These are phyloP conservation scores for Corvus moneduloides DNA, from an alignment of 2,113 vertebrate genomes.

Conservation along the genomic window DNA sequence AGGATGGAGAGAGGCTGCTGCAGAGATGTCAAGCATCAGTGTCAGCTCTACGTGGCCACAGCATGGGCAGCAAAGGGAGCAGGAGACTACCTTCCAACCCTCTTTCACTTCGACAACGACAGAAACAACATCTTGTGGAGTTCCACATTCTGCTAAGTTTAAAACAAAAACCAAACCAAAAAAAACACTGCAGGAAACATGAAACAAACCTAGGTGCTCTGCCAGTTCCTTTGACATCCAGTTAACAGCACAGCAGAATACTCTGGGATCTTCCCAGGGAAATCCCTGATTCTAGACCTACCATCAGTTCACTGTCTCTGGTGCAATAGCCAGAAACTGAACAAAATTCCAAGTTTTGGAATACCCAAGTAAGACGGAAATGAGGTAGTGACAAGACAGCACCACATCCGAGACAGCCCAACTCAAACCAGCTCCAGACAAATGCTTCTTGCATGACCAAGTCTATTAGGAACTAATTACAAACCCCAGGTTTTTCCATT, in stretches of 20 bases:
- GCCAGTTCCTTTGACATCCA: not conserved
- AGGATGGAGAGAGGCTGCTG: slow-evolving; percentile 53
- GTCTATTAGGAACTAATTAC: not conserved
- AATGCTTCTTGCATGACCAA: accelerated
- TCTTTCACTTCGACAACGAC: not conserved
- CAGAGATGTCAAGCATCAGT: not conserved
- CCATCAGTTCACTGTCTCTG: accelerated
- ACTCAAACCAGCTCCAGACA: not conserved
- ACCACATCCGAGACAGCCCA: accelerated
- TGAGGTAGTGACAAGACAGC: accelerated
- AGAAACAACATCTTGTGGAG: not conserved
- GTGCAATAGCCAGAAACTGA: not conserved
- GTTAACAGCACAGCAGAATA: not conserved
- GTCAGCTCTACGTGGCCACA: not conserved
- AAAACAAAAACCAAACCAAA: not conserved
- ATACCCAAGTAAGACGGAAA: not conserved
- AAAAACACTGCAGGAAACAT: accelerated
- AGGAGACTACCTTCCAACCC: not conserved
- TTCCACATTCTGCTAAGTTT: not conserved
- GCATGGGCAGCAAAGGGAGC: not conserved
- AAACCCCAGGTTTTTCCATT: not conserved
- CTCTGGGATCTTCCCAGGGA: not conserved
- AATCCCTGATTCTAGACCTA: not conserved
- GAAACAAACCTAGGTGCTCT: not conserved
- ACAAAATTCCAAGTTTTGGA: not conserved